Percentiles rank a stretch among this genome's conserved stretches.
Evolutionary conservation across 1,140 invertebrate genomes (phyloP).

Genomic region (Pissodes strobi): DNA sequence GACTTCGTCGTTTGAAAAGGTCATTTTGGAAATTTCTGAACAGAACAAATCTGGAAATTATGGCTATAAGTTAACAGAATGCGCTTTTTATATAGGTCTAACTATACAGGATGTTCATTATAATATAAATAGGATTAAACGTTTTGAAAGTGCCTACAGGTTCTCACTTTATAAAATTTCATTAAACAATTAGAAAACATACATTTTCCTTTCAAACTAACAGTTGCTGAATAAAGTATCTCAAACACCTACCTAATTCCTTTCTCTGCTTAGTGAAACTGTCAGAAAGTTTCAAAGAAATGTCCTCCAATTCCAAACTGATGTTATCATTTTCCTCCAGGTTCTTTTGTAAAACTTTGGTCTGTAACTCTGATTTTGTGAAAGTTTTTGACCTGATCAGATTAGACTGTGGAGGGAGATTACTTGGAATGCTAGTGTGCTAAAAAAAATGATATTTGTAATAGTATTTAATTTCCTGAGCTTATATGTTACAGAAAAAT

Average conservation of each 20-base stretch:
- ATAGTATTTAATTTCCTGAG: background rate
- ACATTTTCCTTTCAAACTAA: too few species aligned
- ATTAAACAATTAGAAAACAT: too few species aligned
- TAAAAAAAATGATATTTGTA: too few species aligned
- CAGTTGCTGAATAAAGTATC: background rate
- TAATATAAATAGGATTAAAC: too few species aligned
- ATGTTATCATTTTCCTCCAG: constrained; percentile 57
- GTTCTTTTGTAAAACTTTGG: constrained; percentile 56
- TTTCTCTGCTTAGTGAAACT: constrained; percentile 69
- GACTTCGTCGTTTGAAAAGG: constrained; percentile 57
- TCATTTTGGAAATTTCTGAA: constrained; percentile 26
- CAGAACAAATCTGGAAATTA: constrained; percentile 14
- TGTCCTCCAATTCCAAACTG: constrained; percentile 75
- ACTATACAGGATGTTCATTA: too few species aligned
- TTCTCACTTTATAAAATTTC: too few species aligned
- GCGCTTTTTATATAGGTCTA: constrained; percentile 54
- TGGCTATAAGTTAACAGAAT: background rate
- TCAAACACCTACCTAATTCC: constrained; percentile 67
- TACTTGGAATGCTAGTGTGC: constrained; percentile 41
- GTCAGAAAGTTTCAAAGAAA: constrained; percentile 72
- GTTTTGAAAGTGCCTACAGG: too few species aligned
- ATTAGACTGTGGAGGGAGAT: constrained; percentile 37
- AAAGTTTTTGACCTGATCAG: constrained; percentile 65
- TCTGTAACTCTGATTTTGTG: constrained; percentile 64
- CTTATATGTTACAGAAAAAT: too few species aligned